These are phyloP conservation scores for Drosophila takahashii DNA, from an alignment of 1,140 invertebrate species.

Conservation along the genomic window DNA sequence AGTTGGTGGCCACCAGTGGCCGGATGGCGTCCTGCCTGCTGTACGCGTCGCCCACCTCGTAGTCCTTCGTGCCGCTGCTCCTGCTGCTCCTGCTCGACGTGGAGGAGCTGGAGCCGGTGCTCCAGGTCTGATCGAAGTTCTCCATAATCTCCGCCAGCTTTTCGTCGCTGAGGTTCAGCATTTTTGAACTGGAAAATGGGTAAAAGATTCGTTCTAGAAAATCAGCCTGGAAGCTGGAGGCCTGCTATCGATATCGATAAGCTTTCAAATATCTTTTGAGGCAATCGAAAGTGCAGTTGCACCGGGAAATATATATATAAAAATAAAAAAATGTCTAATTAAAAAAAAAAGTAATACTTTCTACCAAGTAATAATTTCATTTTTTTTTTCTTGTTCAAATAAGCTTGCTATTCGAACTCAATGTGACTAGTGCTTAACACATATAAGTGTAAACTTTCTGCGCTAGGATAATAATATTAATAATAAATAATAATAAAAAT, in stretches of 20 bases:
- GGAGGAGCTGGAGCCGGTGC: background rate
- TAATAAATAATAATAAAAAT: too few relatives aligned
- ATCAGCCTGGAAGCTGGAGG: background rate
- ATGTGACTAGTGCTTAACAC: too few relatives aligned
- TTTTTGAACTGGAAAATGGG: background rate
- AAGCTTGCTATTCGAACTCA: too few relatives aligned
- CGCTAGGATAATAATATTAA: too few relatives aligned
- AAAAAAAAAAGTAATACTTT: too few relatives aligned
- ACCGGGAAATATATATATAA: too few relatives aligned
- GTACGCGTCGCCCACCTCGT: background rate
- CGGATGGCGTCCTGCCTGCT: background rate
- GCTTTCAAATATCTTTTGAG: background rate
- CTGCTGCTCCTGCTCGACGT: background rate
- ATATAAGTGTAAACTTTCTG: too few relatives aligned
- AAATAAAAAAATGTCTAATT: too few relatives aligned
- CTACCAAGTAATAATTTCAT: too few relatives aligned
- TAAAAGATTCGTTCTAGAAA: background rate
- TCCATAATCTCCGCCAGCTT: background rate
- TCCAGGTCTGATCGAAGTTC: background rate
- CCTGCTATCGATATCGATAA: background rate
- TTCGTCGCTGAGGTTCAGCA: background rate
- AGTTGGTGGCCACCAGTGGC: conserved; percentile 36
- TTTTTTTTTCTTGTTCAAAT: too few relatives aligned
- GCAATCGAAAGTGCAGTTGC: background rate
- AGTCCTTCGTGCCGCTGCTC: background rate